These are phyloP conservation scores for Heterodera carotae DNA, from an alignment of 1,140 invertebrate species.

Conservation along the genomic window DNA sequence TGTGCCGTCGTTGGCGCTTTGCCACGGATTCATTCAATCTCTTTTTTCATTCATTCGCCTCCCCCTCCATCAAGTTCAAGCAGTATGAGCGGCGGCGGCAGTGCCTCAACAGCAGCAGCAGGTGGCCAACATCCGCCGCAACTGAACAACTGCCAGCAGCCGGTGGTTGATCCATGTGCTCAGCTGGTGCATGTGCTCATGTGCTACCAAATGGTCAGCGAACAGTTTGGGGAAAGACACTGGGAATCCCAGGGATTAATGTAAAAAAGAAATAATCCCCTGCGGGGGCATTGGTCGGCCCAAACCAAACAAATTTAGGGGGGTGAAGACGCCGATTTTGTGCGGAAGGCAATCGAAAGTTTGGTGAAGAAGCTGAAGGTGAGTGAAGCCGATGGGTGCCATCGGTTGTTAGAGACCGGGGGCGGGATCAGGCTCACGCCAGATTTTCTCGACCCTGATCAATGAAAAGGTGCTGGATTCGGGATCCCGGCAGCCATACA, in stretches of 20 bases:
- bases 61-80: neutral
- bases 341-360: slow-evolving; percentile 56
- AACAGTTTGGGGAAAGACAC: slow-evolving; percentile 1
- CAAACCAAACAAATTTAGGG: slow-evolving; percentile 32
- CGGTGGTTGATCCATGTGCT: slow-evolving; percentile 48
- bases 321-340: slow-evolving; percentile 55
- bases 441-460: too few relatives aligned
- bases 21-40: too few relatives aligned
- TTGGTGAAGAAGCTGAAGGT: slow-evolving; percentile 53
- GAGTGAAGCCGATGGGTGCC: too few relatives aligned
- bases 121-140: neutral
- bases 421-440: too few relatives aligned
- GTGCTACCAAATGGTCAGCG: slow-evolving; percentile 44
- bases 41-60: too few relatives aligned
- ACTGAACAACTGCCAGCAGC: neutral
- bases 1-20: too few relatives aligned
- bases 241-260: too few relatives aligned
- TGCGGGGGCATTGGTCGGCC: neutral
- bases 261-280: too few relatives aligned
- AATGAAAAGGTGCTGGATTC: too few relatives aligned
- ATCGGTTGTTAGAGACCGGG: too few relatives aligned
- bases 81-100: neutral
- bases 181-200: slow-evolving; percentile 54
- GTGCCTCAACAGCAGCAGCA: too few relatives aligned
- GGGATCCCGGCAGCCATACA: too few relatives aligned